Percentiles rank a stretch among this genome's conserved stretches.
These are phyloP conservation scores for Yponomeuta cagnagella DNA, from an alignment of 2,888 invertebrate species.

Conservation along the genomic window DNA sequence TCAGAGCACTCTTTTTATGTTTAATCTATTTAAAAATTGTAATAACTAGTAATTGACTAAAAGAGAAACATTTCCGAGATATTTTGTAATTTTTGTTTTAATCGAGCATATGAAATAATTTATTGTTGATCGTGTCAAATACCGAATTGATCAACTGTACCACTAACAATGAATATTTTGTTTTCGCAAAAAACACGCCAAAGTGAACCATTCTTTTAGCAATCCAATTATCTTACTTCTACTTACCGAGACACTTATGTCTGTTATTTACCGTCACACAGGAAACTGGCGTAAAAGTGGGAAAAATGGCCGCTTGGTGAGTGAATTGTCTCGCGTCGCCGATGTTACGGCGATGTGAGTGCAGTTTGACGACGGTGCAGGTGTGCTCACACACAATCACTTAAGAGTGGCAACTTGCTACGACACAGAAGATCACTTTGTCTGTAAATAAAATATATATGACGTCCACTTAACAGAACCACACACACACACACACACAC, in stretches of 20 bases:
- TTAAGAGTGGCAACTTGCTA: not conserved
- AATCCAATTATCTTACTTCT: not conserved
- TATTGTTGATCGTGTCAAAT: too few species aligned
- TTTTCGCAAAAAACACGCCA: not conserved
- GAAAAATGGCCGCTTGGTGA: not conserved
- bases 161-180: not conserved
- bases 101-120: too few species aligned
- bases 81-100: too few species aligned
- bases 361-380: not conserved
- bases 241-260: not conserved
- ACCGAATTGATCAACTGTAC: not conserved
- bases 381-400: not conserved
- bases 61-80: too few species aligned
- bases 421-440: too few species aligned
- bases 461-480: too few species aligned
- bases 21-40: too few species aligned
- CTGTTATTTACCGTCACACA: not conserved
- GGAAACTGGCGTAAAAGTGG: not conserved
- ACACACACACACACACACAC: too few species aligned
- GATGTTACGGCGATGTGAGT: not conserved
- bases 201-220: not conserved
- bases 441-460: too few species aligned
- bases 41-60: too few species aligned
- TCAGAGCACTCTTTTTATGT: too few species aligned
- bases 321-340: not conserved